Evolutionary conservation across 2,888 invertebrate genomes (phyloP), one percentile per base, ranked within the genome.

Genomic region (Seira musarum): DNA sequence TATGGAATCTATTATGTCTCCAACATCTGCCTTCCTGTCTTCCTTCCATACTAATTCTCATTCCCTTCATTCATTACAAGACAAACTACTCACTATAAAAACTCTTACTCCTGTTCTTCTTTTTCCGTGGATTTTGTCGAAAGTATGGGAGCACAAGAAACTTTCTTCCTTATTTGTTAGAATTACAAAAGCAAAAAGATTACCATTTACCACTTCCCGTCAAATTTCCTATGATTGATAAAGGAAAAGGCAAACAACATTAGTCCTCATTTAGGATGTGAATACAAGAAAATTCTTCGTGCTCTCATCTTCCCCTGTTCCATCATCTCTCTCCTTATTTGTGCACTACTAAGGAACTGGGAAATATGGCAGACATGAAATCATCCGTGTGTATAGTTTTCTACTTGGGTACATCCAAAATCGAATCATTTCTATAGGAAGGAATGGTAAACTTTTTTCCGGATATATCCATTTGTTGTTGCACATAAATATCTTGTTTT

Each of bases 141-240:
- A 30, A 30, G 2, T 30, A 30, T 30, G 8, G 2, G 30, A 30
- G 30, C 2, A 5, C 3, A 30, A 30, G 30, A 30, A 61, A 22
- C 21, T 61, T 61, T 19, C 19, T 61, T 61, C 21, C 61, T 61
- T 61, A 1, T 19, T 61, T 22, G 10, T 21, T 10, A 19, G 21
- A 22, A 61, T 1, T 5, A 15, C 13, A 25, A 15, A 64, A 35
- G 60, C 66, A 66, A 66, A 35, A 53, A 60, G 57, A 74, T 66
- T 66, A 67, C 40, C 60, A 75, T 75, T 75, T 75, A n/a, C n/a
- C n/a, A n/a, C n/a, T n/a, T 61, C 46, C 40, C 63, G 74, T 61
- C 68, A 68, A 61, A 75, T 68, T 75, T 75, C 68, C 68, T 49
- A 63, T 68, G 75, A 68, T 68, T 67, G 68, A 75, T 63, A 75